Percentiles rank a stretch among this genome's conserved stretches.
phyloP scores from a whole-genome alignment of 2,113 vertebrate species.

The Numenius arquata region DNA sequence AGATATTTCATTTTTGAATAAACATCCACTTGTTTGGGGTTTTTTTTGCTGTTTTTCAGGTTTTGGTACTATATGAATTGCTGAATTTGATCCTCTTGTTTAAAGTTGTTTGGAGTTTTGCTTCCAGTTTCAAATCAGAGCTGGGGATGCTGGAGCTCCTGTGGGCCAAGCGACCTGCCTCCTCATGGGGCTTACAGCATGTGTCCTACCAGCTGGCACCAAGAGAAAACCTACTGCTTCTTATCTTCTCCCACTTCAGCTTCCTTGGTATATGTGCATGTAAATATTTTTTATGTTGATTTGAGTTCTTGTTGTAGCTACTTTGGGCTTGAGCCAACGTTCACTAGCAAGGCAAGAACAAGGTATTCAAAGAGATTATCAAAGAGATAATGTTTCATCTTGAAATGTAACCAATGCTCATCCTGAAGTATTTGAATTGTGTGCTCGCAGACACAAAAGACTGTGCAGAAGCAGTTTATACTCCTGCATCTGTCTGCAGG shows the following conservation, averaged over 20 bases:
- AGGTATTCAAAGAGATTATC: neutral
- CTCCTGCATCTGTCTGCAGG: neutral
- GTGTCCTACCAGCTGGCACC: neutral
- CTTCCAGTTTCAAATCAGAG: neutral
- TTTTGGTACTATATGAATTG: neutral
- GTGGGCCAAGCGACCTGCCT: neutral
- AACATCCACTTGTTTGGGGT: neutral
- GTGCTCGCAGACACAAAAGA: neutral
- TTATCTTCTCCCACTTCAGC: neutral
- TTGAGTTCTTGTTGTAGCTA: neutral
- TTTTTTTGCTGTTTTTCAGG: neutral
- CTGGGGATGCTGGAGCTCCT: neutral
- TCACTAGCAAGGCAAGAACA: neutral
- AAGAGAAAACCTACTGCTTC: neutral
- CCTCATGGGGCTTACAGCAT: neutral
- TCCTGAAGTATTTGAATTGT: neutral
- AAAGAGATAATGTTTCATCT: neutral
- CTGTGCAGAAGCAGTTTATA: neutral
- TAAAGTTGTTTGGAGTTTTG: neutral
- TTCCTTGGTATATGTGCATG: neutral
- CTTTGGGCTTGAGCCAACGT: neutral
- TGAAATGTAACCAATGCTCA: neutral
- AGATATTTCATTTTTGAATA: neutral
- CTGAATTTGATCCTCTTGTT: neutral
- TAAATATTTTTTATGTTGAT: neutral